phyloP scores from a whole-genome alignment of 2,113 vertebrate species.

The Fukomys damarensis region DNA sequence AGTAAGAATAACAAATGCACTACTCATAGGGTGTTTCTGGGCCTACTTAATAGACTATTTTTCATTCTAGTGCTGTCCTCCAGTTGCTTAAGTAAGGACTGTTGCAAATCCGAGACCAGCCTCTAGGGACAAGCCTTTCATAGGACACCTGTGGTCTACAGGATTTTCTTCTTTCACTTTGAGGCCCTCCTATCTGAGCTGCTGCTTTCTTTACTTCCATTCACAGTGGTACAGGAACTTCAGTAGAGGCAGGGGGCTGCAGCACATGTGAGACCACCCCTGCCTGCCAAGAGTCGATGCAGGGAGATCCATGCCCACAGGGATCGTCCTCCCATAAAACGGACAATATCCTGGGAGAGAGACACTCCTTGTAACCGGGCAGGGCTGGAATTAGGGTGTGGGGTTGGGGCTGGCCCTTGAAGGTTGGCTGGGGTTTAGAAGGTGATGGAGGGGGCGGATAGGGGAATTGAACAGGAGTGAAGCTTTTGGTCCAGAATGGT shows the following conservation, averaged over 20 bases:
- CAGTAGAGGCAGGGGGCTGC: too few species aligned
- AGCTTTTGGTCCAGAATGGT: not conserved
- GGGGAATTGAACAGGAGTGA: not conserved
- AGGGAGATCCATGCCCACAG: not conserved
- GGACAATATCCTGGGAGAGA: not conserved
- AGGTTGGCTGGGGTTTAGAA: not conserved
- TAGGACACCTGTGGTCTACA: rapidly evolving
- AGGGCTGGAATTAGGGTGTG: not conserved
- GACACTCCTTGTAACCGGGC: not conserved
- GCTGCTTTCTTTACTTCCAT: not conserved
- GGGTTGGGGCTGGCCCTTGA: not conserved
- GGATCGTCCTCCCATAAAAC: not conserved
- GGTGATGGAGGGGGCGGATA: too few species aligned
- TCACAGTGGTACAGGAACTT: rapidly evolving
- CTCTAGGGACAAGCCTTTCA: not conserved
- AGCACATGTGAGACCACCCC: not conserved
- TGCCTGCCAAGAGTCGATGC: not conserved
- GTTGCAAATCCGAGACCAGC: not conserved
- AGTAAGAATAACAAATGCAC: not conserved
- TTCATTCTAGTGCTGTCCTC: not conserved
- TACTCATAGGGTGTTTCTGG: not conserved
- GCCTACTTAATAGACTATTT: not conserved
- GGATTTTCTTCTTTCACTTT: not conserved
- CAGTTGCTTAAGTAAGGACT: not conserved
- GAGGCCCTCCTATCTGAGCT: not conserved